phyloP scores from a whole-genome alignment of 2,888 invertebrate species.

The Sarcophaga caerulescens region DNA sequence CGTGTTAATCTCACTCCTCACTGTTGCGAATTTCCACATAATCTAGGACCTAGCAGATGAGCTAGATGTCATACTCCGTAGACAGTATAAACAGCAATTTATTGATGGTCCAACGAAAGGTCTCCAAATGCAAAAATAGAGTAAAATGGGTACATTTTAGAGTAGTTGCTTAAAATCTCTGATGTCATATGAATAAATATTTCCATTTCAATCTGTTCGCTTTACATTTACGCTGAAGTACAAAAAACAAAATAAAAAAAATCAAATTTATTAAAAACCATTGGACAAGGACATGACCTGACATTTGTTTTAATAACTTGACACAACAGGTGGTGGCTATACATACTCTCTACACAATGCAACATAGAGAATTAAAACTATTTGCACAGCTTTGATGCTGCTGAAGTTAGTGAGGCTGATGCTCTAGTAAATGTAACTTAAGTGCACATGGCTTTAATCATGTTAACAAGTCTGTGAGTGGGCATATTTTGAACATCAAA shows the following conservation, averaged over 20 bases:
- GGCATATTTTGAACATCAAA: constrained; percentile 49
- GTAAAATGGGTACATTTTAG: too few species aligned
- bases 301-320: constrained; percentile 69
- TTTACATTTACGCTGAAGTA: too few species aligned
- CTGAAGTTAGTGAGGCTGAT: background rate
- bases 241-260: background rate
- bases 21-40: too few species aligned
- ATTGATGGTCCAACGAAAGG: too few species aligned
- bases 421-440: background rate
- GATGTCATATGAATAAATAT: too few species aligned
- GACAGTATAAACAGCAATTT: too few species aligned
- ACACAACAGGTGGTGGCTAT: constrained; percentile 70
- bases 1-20: rapidly evolving
- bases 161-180: too few species aligned
- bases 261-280: constrained; percentile 35
- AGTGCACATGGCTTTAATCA: constrained; percentile 42
- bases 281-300: constrained; percentile 70
- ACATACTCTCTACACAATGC: background rate
- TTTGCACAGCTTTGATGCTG: background rate
- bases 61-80: too few species aligned
- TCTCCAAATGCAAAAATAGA: too few species aligned
- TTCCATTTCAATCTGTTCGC: too few species aligned
- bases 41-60: too few species aligned
- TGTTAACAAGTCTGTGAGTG: constrained; percentile 63
- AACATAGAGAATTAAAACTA: too few species aligned